Conservation (phyloP, 1,140 invertebrate species). For the Stenopsyche tienmushanensis region DNA sequence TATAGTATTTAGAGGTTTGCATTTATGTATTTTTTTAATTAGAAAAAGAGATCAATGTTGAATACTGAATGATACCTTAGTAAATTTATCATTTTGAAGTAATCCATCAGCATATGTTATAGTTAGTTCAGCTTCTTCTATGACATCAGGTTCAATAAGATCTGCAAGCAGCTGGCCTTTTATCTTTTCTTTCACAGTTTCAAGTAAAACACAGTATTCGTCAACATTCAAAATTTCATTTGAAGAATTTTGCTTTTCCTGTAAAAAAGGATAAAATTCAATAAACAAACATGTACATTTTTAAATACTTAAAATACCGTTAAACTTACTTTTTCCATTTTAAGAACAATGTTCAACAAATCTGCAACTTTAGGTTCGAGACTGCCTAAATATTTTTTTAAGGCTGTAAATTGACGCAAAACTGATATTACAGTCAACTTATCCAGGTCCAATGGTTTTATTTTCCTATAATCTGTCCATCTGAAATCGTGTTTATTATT, state of each 20-base stretch:
- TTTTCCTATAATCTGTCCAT: neutral
- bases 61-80: neutral
- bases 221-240: constrained; percentile 70
- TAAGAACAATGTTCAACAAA: constrained; percentile 69
- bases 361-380: constrained; percentile 75
- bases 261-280: constrained; percentile 20
- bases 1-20: no score
- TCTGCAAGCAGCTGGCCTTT: constrained; percentile 78
- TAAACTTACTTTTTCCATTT: constrained; percentile 66
- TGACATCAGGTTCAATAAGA: constrained; percentile 65
- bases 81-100: constrained; percentile 54
- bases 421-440: constrained; percentile 64
- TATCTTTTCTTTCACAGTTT: constrained; percentile 81
- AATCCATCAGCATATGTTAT: constrained; percentile 68
- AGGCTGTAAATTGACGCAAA: constrained; percentile 70
- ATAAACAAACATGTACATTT: neutral
- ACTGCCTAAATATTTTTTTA: constrained; percentile 78
- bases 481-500: no score
- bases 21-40: no score
- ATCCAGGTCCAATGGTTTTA: constrained; percentile 6
- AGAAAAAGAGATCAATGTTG: no score
- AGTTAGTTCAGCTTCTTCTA: constrained; percentile 57
- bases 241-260: constrained; percentile 66
- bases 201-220: constrained; percentile 71
- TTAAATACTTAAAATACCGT: neutral